Base-by-base conservation (phyloP, 1,140 invertebrate genomes). In the Papilio aristodemus region DNA sequence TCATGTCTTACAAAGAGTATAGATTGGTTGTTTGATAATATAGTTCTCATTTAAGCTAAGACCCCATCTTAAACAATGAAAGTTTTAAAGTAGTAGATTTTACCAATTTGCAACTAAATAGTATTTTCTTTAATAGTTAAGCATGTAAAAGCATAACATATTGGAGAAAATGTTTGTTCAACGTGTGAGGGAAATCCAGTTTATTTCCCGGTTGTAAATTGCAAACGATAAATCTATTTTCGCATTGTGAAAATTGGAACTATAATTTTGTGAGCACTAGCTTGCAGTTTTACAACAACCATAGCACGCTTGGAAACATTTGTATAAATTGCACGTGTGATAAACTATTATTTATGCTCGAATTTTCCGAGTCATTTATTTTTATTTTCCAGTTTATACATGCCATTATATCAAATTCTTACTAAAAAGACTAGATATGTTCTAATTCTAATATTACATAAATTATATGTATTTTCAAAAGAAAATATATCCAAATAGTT, bases 191-290 rank as follows among this genome's bases (percentile, higher is more conserved):
- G 14, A 62, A 62, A 62, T 38, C 59, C 17, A 62, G 59, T 62
- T 62, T 62, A 62, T 62, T 62, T 62, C 59, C 14, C 59, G 17
- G 59, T 62, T 38, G 14, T 37, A 38, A 62, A 62, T 62, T 39
- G 59, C 59, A 62, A 37, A 62, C 59, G 32, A 62, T 62, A 62
- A 62, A 62, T 62, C 59, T 62, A 62, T 62, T 62, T 62, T 62
- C 59, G 38, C 59, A 62, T 62, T 38, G 27, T 62, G 59, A 62
- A 62, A 62, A 62, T 62, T 39, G 59, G 59, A 62, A 62, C 59
- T 38, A 62, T 62, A 62, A 62, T 62, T 62, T 62, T 62, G 59
- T 62, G 59, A 62, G 59, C 59, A 62, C 59, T 62, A 17, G 59
- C 17, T 39, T 38, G 59, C 36, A 62, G 59, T 62, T 62, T 62